Conservation (phyloP, 1,140 invertebrate genomes). For the Megalonaias nervosa region DNA sequence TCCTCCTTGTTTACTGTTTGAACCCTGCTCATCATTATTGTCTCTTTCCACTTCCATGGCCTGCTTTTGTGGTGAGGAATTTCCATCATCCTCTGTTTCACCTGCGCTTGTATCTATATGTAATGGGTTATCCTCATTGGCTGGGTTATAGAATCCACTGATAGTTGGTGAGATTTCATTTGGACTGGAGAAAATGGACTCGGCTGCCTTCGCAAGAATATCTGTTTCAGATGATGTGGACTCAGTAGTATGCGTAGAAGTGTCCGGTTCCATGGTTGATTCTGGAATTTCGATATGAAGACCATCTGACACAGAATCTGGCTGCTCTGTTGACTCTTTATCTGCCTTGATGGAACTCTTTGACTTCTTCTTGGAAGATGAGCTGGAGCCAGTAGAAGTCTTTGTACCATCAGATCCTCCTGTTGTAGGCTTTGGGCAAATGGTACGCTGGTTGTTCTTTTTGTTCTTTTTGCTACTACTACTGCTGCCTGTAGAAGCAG, state of each 20-base stretch:
- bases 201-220: constrained; percentile 70
- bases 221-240: constrained; percentile 48
- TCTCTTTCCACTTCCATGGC: too few relatives aligned
- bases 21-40: too few relatives aligned
- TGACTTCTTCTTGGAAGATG: constrained; percentile 20
- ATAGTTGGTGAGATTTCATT: constrained; percentile 53
- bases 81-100: constrained; percentile 51
- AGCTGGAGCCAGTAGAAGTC: not conserved
- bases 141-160: constrained; percentile 57
- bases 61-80: constrained; percentile 11
- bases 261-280: constrained; percentile 31
- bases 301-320: constrained; percentile 30
- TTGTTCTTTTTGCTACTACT: constrained; percentile 31
- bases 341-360: constrained; percentile 25
- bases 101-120: constrained; percentile 65
- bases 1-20: too few relatives aligned
- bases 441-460: constrained; percentile 47
- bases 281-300: constrained; percentile 36
- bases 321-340: constrained; percentile 12
- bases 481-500: not conserved
- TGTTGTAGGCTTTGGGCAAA: constrained; percentile 49
- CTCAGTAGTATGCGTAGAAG: not conserved
- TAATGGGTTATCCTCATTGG: constrained; percentile 65
- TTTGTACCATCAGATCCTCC: constrained; percentile 22
- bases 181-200: constrained; percentile 68